A percentile compares a stretch with the other conserved stretches of the same genome.
phyloP scores from a whole-genome alignment of 2,113 vertebrate species.

The Mirounga angustirostris region DNA sequence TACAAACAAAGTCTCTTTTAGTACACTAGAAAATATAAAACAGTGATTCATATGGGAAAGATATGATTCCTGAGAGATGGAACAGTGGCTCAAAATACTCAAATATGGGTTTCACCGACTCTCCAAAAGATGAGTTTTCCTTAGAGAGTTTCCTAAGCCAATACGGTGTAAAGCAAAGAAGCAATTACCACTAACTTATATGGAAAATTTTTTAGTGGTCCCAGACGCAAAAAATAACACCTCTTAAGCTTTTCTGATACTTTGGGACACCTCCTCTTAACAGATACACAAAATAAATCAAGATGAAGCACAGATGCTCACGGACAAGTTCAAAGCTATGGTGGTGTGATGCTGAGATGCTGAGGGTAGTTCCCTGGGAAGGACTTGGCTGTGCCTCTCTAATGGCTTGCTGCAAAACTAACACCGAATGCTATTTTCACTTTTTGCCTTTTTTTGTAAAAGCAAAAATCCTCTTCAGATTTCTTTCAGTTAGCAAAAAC shows the following conservation, averaged over 20 bases:
- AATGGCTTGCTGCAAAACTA: background rate
- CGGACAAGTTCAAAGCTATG: background rate
- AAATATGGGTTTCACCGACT: background rate
- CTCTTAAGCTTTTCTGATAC: background rate
- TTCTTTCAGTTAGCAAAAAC: background rate
- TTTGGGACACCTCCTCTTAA: background rate
- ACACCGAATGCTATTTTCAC: background rate
- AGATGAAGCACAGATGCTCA: background rate
- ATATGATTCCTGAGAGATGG: slow-evolving; percentile 32
- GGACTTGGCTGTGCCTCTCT: background rate
- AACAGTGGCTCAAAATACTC: slow-evolving; percentile 28
- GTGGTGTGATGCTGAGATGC: background rate
- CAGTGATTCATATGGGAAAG: slow-evolving; percentile 45
- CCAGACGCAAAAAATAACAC: background rate
- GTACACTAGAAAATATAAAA: background rate
- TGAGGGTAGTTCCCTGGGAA: background rate
- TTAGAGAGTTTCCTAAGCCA: background rate
- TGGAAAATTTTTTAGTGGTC: background rate
- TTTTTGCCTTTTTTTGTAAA: background rate
- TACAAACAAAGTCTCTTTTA: slow-evolving; percentile 66
- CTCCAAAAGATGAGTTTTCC: background rate
- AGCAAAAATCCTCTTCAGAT: background rate
- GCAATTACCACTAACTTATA: background rate
- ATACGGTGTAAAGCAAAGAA: background rate
- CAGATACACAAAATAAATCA: background rate